phyloP scores from a whole-genome alignment of 2,888 invertebrate species.

The Pecten maximus region DNA sequence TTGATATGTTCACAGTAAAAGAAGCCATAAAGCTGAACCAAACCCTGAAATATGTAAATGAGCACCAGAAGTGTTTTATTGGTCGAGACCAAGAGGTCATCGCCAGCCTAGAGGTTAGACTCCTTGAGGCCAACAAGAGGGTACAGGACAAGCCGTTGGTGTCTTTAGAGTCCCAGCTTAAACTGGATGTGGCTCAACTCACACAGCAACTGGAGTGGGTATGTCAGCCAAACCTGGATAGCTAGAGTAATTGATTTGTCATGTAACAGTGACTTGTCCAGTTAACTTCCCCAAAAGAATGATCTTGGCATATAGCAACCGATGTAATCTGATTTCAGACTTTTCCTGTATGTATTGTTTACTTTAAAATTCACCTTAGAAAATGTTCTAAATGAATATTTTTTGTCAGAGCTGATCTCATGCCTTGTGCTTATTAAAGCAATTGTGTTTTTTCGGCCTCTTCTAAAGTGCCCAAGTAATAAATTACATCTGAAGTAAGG shows the following conservation, averaged over 20 bases:
- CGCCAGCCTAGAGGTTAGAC: constrained; percentile 49
- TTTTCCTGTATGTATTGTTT: too few relatives aligned
- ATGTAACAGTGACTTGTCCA: too few relatives aligned
- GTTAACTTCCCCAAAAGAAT: too few relatives aligned
- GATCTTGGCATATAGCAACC: too few relatives aligned
- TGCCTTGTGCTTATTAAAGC: too few relatives aligned
- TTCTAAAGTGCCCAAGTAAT: too few relatives aligned
- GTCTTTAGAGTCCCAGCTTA: constrained; percentile 47
- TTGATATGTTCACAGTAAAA: constrained; percentile 63
- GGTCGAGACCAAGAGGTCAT: constrained; percentile 61
- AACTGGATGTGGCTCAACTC: constrained; percentile 52
- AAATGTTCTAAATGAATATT: too few relatives aligned
- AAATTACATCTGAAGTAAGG: too few relatives aligned
- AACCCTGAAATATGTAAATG: constrained; percentile 66
- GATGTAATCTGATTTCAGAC: too few relatives aligned
- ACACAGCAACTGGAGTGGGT: constrained; percentile 49
- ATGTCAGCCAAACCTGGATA: neutral
- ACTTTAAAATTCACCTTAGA: too few relatives aligned
- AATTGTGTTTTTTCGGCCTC: too few relatives aligned
- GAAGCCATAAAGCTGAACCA: constrained; percentile 65
- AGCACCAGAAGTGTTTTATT: constrained; percentile 71
- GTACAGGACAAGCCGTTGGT: constrained; percentile 47
- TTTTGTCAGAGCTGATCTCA: too few relatives aligned
- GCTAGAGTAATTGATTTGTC: neutral
- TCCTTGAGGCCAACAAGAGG: constrained; percentile 53